Base-by-base conservation (phyloP, 2,113 vertebrate species). In the Chaenogobius annularis region DNA sequence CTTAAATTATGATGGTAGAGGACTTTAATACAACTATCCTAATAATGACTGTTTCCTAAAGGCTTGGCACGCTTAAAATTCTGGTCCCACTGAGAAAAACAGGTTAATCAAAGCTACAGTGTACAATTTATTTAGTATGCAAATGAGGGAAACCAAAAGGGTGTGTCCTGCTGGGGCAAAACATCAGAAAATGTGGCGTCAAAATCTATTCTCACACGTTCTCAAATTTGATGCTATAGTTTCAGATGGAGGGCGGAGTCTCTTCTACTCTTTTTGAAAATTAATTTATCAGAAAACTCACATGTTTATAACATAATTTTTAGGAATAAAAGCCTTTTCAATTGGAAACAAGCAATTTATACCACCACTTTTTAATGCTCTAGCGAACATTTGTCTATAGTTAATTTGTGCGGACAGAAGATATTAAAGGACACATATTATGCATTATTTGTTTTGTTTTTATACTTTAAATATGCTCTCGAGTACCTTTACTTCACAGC, bases 11-110 rank as follows among this genome's bases (percentile, higher is more conserved):
- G n/a, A 26, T 23, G 13, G 3, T 9, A 3, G 46, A 2, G 46
- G 74, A 69, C 65, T 73, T 83, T 52, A 46, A 12, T 12, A 46
- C 7, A 9, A 46, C 74, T 70, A 47, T 31, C 73, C 31, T 48
- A 67, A 35, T 35, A 20, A 56, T 56, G 11, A 23, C 10, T 14
- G 13, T 14, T 58, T 58, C 12, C 11, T 78, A 83, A 79, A 69
- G 68, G 77, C 80, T 85, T 85, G 85, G 87, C 87, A 88, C 83
- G 20, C 73, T 70, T 31, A 72, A 14, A 78, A 59, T 47, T 12
- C 14, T 71, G 72, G 62, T 78, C 70, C 80, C 75, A 65, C 43
- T 64, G 47, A 3, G 26, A 55, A 61, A 9, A 66, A 69, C 72
- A 46, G 40, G 48, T 82, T 72, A 15, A 66, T 61, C 79, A 5